These are phyloP conservation scores for Drosophila monieri DNA, from an alignment of 2,888 invertebrate genomes.

Conservation along the genomic window DNA sequence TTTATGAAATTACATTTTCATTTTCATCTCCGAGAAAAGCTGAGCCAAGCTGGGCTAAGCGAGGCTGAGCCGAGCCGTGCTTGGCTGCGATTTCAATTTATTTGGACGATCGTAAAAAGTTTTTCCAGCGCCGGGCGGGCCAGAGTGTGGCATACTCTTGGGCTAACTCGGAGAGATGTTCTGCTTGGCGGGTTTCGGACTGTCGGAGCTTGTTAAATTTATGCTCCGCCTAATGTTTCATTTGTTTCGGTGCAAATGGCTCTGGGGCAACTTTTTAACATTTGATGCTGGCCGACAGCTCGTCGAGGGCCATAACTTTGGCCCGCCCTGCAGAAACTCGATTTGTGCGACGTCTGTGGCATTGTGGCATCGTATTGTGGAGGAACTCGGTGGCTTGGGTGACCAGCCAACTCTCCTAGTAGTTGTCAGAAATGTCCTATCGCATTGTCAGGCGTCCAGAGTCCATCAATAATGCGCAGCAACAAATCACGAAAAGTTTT, in stretches of 20 bases:
- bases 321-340: conserved; percentile 3
- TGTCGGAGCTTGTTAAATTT: conserved; percentile 65
- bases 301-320: conserved; percentile 32
- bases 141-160: conserved; percentile 45
- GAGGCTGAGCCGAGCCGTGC: conserved; percentile 9
- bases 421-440: conserved; percentile 44
- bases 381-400: not conserved
- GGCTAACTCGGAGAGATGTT: conserved; percentile 16
- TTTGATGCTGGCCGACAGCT: conserved; percentile 56
- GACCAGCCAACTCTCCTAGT: conserved; percentile 17
- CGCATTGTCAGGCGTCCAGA: conserved; percentile 32
- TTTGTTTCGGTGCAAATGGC: conserved; percentile 32
- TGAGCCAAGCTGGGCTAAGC: conserved; percentile 22
- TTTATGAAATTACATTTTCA: conserved; percentile 66
- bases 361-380: not conserved
- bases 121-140: conserved; percentile 26
- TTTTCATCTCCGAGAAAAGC: conserved; percentile 42
- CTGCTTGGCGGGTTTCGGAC: conserved; percentile 1
- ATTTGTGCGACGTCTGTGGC: conserved; percentile 3
- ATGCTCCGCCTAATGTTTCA: conserved; percentile 51
- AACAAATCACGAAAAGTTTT: conserved; percentile 38
- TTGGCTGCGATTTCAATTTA: conserved; percentile 69
- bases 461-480: conserved; percentile 43
- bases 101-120: conserved; percentile 60
- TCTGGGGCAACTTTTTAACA: conserved; percentile 42